Base-by-base conservation (phyloP, 2,888 invertebrate genomes). In the Melipona bicolor region DNA sequence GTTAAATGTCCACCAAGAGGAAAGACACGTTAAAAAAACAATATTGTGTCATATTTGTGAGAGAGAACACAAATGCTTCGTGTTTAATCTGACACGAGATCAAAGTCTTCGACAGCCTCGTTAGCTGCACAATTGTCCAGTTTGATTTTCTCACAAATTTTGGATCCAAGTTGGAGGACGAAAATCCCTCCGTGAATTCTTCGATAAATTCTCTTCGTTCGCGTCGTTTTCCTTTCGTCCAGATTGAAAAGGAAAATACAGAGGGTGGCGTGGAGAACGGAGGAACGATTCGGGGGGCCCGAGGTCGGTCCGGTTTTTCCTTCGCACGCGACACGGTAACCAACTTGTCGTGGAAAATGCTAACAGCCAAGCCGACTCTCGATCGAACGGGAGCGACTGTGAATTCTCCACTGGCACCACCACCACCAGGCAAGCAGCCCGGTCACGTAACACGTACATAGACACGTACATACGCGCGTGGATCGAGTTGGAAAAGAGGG, bases 281-380 rank as follows among this genome's bases (percentile, higher is more conserved):
- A 56, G 56, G 15, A 24, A 59, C 56, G 24, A 59, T 61, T 32
- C n/a, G 3, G 36, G 3, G 36, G 19, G 17, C 32, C 49, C 21
- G 2, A 50, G 49, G 43, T 27, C 24, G 24, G 56, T 59, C 43
- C 43, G 43, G 43, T 43, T 43, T 59, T 59, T 67, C 32, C 75
- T 50, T 61, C 36, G 54, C 59, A 52, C 70, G 71, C 62, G 71
- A 74, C 85, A 77, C 85, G 77, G 73, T 70, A 50, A 77, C 62
- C 85, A 85, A 85, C 84, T 85, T 85, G 85, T 85, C 81, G 69
- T 32, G 81, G 72, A 84, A 84, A 85, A 81, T 77, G 84, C 80
- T 75, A 84, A 84, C 84, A 84, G 80, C 74, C 36, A 59, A 43
- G 36, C 67, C 54, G 74, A 78, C 61, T 72, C 65, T 36, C 84